Evolutionary conservation across 2,113 vertebrate species (phyloP), one percentile per base, ranked within the genome.

Genomic region (Pontoporia blainvillei): DNA sequence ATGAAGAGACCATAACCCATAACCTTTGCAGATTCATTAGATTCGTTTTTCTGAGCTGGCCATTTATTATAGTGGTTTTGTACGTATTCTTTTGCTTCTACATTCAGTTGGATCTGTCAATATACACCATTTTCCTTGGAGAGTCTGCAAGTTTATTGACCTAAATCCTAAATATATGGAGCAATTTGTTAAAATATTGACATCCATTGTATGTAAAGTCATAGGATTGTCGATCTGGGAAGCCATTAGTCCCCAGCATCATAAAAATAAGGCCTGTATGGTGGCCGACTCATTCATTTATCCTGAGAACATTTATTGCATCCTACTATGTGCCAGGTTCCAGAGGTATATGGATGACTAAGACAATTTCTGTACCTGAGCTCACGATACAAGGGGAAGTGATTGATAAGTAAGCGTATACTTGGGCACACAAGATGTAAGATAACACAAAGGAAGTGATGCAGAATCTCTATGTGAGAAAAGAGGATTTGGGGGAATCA

Each of bases 61-160:
- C 52, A 2, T 90, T 87, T 94, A 84, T 88, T 49, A 44, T 2
- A 62, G 36, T 11, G 23, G 8, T 36, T 57, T 69, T 90, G 4
- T 64, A 67, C 73, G 82, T 14, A 44, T 90, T 69, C 18, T 76
- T 44, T 52, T 92, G 52, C 31, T 81, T 94, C 39, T 95, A 44
- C 18, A 97, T 67, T 92, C 84, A 84, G 12, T 86, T 95, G 31
- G 23, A 90, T 84, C 69, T 96, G 83, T 97, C 87, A 82, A 23
- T 46, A 85, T 91, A 86, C 90, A 78, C 21, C 61, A 46, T 90
- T 62, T 94, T 86, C 75, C 59, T 44, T 44, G 31, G 84, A 10
- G 27, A 61, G 5, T 90, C 85, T 96, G 14, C 27, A 84, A 36
- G 39, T 86, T 59, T 94, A 81, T 81, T 94, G 85, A 90, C 54